phyloP scores from a whole-genome alignment of 2,888 invertebrate genomes.

The Nymphalis polychloros region DNA sequence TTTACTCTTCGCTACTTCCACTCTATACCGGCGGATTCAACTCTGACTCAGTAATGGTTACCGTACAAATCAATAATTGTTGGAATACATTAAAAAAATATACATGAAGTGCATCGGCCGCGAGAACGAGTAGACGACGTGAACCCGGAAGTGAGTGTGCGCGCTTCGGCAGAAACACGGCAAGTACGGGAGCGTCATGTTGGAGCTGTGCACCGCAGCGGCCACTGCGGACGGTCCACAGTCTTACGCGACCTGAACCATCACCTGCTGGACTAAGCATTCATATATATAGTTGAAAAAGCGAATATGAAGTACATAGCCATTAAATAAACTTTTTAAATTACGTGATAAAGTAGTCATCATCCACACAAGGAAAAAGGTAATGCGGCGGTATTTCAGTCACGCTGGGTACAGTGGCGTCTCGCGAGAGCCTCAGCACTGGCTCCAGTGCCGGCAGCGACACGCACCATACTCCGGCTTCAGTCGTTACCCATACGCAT shows the following conservation, averaged over 20 bases:
- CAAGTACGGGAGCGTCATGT: constrained; percentile 31
- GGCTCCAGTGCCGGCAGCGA: constrained; percentile 52
- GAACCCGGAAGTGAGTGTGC: constrained; percentile 10
- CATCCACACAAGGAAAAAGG: constrained; percentile 50
- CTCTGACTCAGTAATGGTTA: not conserved
- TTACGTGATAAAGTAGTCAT: constrained; percentile 51
- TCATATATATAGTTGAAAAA: too few relatives aligned
- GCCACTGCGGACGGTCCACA: constrained; percentile 39
- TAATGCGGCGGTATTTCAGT: constrained; percentile 43
- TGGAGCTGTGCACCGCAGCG: constrained; percentile 25
- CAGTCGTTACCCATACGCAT: constrained; percentile 55
- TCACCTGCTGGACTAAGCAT: constrained; percentile 38
- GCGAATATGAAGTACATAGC: too few relatives aligned
- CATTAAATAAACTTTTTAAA: not conserved
- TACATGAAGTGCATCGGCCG: constrained; percentile 4
- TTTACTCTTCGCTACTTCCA: too few relatives aligned
- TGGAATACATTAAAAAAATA: not conserved
- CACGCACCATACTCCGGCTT: constrained; percentile 52
- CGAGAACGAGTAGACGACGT: constrained; percentile 14
- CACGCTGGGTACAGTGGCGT: constrained; percentile 26
- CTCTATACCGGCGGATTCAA: too few relatives aligned
- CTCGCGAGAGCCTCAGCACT: constrained; percentile 44
- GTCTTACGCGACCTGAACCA: constrained; percentile 32
- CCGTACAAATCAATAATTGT: not conserved
- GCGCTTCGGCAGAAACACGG: constrained; percentile 37